Conservation (phyloP, 2,797 vertebrate genomes). For the Gadopsis marmoratus region DNA sequence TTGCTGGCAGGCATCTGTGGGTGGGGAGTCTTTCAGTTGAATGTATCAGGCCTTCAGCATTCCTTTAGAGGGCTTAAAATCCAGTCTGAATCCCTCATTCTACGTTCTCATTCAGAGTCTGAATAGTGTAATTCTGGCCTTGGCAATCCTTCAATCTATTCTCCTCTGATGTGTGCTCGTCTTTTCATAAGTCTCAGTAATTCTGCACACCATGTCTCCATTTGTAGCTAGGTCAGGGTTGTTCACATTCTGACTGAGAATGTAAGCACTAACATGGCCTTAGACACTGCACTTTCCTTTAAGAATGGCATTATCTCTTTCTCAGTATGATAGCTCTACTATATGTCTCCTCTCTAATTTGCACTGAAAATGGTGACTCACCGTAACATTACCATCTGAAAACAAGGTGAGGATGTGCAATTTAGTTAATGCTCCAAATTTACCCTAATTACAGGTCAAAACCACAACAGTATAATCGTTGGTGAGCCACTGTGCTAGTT, state of each 20-base stretch:
- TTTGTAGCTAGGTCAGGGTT: constrained; percentile 31
- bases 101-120: constrained; percentile 53
- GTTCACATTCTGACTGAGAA: constrained; percentile 30
- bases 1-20: constrained; percentile 54
- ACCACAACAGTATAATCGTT: constrained; percentile 57
- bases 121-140: constrained; percentile 61
- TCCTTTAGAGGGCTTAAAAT: constrained; percentile 52
- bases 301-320: constrained; percentile 9
- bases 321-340: neutral
- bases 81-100: constrained; percentile 48
- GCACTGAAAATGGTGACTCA: no score
- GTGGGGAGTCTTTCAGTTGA: constrained; percentile 56
- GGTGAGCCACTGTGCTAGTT: constrained; percentile 43
- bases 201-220: constrained; percentile 45
- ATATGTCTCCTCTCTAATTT: constrained; percentile 3
- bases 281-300: constrained; percentile 24
- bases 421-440: constrained; percentile 48
- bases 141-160: constrained; percentile 52
- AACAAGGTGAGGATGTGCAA: constrained; percentile 39
- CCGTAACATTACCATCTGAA: no score
- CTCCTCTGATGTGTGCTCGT: constrained; percentile 40
- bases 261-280: constrained; percentile 6
- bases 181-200: constrained; percentile 54
- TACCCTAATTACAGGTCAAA: constrained; percentile 58
- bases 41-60: constrained; percentile 55